A percentile compares a stretch with the other conserved stretches of the same genome.
Evolutionary conservation across 2,797 vertebrate species (phyloP).

Genomic region (Periophthalmus magnuspinnatus): DNA sequence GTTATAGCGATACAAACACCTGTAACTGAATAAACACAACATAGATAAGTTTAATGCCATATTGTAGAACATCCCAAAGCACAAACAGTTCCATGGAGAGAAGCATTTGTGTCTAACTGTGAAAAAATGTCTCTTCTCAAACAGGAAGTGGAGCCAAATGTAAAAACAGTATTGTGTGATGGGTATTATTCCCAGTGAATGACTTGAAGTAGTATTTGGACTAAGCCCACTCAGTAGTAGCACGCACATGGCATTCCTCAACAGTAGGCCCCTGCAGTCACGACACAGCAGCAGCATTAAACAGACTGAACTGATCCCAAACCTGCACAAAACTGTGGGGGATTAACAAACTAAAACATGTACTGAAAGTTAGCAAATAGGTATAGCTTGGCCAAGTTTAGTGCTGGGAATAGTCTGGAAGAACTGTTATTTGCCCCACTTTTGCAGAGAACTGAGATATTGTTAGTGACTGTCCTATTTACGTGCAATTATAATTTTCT

Average conservation of each 20-base stretch:
- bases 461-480: constrained; percentile 33
- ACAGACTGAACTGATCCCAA: constrained; percentile 26
- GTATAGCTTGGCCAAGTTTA: not conserved
- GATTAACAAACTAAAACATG: constrained; percentile 14
- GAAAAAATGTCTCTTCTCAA: not conserved
- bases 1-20: no score
- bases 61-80: no score
- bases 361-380: constrained; percentile 41
- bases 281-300: constrained; percentile 51
- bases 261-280: constrained; percentile 61
- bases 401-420: not conserved
- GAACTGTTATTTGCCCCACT: constrained; percentile 22
- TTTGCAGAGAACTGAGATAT: constrained; percentile 20
- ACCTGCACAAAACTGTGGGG: constrained; percentile 44
- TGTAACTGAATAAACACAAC: no score
- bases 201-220: constrained; percentile 33
- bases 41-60: no score
- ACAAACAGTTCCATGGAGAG: no score
- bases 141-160: not conserved
- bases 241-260: constrained; percentile 69
- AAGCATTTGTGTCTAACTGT: not conserved
- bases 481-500: not conserved
- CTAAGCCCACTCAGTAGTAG: constrained; percentile 46
- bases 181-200: constrained; percentile 17
- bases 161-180: constrained; percentile 4